Percentiles rank a stretch among this genome's conserved stretches.
Conservation (phyloP, 2,888 invertebrate genomes). For the Amphipyra berbera region DNA sequence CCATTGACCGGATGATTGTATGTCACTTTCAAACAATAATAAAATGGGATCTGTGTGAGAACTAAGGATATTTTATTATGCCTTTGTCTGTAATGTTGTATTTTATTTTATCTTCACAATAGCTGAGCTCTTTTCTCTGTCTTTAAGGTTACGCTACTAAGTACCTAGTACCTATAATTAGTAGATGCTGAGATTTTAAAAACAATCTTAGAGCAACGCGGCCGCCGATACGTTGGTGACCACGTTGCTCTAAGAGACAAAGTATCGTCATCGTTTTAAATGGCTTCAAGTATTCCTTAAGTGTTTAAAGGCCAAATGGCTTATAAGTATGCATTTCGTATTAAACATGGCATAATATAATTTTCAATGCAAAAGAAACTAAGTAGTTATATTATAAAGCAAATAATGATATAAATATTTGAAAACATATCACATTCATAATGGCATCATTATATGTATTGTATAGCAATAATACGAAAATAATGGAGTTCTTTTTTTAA, state of each 20-base stretch:
- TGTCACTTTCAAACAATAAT: slow-evolving; percentile 56
- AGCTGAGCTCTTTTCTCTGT: neutral
- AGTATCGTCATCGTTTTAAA: no score
- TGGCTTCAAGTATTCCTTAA: no score
- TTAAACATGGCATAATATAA: neutral
- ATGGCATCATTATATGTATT: neutral
- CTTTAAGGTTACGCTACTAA: no score
- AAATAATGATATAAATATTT: neutral
- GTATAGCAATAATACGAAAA: no score
- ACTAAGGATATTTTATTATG: slow-evolving; percentile 26
- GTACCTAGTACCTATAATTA: no score
- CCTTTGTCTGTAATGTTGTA: slow-evolving; percentile 5
- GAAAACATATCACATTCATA: neutral
- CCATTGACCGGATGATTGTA: slow-evolving; percentile 73
- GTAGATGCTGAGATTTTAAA: no score
- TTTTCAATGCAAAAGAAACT: neutral
- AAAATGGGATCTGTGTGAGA: slow-evolving; percentile 35
- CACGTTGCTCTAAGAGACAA: no score
- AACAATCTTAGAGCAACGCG: neutral
- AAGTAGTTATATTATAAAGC: neutral
- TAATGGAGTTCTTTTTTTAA: neutral
- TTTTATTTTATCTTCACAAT: neutral
- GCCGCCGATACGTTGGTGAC: no score
- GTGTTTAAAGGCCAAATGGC: no score
- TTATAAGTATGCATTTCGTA: no score